A percentile compares a stretch with the other conserved stretches of the same genome.
These are phyloP conservation scores for Rhinolophus sinicus DNA, from an alignment of 2,113 vertebrate genomes.

Conservation along the genomic window DNA sequence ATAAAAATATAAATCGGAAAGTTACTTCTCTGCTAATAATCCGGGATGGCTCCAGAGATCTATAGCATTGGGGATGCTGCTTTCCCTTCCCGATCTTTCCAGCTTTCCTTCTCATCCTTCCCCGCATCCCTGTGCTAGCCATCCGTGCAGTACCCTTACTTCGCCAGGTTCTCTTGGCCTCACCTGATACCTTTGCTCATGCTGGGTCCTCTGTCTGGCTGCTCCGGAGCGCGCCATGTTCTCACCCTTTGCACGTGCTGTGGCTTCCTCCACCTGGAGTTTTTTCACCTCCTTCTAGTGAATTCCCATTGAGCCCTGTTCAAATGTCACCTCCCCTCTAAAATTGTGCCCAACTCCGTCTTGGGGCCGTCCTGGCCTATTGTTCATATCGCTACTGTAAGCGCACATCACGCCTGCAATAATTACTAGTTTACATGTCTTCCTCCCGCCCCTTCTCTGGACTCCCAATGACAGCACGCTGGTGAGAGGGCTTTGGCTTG, in stretches of 20 bases:
- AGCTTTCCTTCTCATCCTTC: not conserved
- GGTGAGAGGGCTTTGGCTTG: not conserved
- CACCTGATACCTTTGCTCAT: not conserved
- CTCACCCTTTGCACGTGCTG: not conserved
- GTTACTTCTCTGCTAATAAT: not conserved
- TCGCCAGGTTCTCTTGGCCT: not conserved
- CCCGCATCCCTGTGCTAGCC: not conserved
- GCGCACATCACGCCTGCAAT: no score
- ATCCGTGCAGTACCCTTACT: no score
- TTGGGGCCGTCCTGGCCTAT: not conserved
- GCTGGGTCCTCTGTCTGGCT: not conserved
- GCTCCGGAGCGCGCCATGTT: rapidly evolving
- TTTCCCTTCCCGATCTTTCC: not conserved
- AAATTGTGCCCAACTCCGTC: not conserved
- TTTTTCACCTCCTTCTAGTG: not conserved
- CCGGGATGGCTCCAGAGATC: not conserved
- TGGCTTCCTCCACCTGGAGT: not conserved
- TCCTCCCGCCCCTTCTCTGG: not conserved
- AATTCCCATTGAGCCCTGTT: not conserved
- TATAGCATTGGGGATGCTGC: no score
- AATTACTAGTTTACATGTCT: not conserved
- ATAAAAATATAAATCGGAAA: not conserved
- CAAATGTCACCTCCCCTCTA: not conserved
- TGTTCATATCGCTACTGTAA: not conserved
- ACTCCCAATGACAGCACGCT: not conserved